Conservation (phyloP, 2,888 invertebrate genomes). For the Thymelicus sylvestris region DNA sequence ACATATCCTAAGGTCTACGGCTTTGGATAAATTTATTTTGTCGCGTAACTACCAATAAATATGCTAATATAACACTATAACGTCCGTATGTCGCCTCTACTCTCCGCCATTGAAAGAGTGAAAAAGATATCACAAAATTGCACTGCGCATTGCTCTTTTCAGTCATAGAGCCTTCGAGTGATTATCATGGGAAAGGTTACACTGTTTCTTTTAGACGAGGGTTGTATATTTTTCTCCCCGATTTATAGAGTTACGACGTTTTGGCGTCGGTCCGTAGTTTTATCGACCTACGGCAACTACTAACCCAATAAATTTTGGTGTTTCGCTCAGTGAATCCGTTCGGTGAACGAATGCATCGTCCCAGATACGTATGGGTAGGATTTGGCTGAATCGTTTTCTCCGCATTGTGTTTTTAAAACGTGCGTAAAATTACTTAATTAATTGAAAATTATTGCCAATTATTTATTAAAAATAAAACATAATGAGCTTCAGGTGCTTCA, state of each 20-base stretch:
- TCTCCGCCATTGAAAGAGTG: conserved; percentile 77
- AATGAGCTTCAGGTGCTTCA: too few relatives aligned
- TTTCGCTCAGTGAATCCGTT: conserved; percentile 83
- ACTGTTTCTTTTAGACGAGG: conserved; percentile 67
- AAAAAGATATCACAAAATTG: conserved; percentile 84
- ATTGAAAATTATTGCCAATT: too few relatives aligned
- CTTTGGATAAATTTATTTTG: conserved; percentile 79
- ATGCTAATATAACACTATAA: conserved; percentile 83
- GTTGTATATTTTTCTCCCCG: conserved; percentile 70
- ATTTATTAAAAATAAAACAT: too few relatives aligned
- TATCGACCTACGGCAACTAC: conserved; percentile 84
- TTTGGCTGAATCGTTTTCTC: conserved; percentile 67
- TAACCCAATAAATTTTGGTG: conserved; percentile 85
- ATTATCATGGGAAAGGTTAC: conserved; percentile 68
- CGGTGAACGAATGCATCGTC: conserved; percentile 82
- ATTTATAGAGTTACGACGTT: conserved; percentile 74
- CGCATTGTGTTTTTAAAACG: conserved; percentile 41
- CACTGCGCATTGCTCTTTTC: conserved; percentile 83
- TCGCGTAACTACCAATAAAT: conserved; percentile 82
- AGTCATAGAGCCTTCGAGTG: conserved; percentile 71
- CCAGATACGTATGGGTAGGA: conserved; percentile 77
- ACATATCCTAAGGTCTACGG: conserved; percentile 70
- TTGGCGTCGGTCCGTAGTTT: conserved; percentile 68
- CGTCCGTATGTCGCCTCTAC: conserved; percentile 82
- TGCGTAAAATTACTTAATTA: not conserved